A percentile compares a stretch with the other conserved stretches of the same genome.
Evolutionary conservation across 2,113 vertebrate genomes (phyloP).

Genomic region (Struthio camelus): DNA sequence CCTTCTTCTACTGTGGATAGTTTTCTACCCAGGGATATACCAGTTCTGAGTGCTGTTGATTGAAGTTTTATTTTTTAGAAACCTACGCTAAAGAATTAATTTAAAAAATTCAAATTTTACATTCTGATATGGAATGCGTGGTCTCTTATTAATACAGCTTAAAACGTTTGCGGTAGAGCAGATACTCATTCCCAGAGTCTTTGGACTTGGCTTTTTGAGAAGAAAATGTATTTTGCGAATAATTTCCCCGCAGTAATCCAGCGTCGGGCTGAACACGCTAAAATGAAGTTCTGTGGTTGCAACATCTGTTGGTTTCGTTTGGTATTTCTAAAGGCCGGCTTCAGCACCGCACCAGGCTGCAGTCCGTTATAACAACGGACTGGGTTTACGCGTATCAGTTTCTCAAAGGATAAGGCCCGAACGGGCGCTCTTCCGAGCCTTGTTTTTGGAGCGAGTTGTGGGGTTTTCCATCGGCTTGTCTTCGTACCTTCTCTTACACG

Average conservation of each 20-base stretch:
- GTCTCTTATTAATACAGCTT: neutral
- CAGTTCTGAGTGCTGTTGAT: neutral
- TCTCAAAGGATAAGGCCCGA: neutral
- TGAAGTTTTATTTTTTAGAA: neutral
- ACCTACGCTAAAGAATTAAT: neutral
- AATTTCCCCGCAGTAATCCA: fast-evolving
- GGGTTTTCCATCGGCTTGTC: neutral
- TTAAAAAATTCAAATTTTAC: neutral
- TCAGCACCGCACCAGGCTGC: neutral
- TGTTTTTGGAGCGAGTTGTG: neutral
- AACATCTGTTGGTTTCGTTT: neutral
- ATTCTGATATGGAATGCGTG: neutral
- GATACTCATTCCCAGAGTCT: neutral
- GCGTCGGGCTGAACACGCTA: fast-evolving
- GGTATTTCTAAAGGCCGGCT: neutral
- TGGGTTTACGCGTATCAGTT: fast-evolving
- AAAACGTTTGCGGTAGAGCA: neutral
- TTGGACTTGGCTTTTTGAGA: neutral
- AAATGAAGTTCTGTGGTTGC: neutral
- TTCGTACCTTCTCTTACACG: neutral
- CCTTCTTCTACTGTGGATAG: neutral
- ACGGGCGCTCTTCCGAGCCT: fast-evolving
- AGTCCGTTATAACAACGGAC: neutral
- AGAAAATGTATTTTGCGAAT: neutral
- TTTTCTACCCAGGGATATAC: neutral